Percentiles rank a stretch among this genome's conserved stretches.
phyloP scores from a whole-genome alignment of 2,888 invertebrate species.

The Nemapogon koenigi region DNA sequence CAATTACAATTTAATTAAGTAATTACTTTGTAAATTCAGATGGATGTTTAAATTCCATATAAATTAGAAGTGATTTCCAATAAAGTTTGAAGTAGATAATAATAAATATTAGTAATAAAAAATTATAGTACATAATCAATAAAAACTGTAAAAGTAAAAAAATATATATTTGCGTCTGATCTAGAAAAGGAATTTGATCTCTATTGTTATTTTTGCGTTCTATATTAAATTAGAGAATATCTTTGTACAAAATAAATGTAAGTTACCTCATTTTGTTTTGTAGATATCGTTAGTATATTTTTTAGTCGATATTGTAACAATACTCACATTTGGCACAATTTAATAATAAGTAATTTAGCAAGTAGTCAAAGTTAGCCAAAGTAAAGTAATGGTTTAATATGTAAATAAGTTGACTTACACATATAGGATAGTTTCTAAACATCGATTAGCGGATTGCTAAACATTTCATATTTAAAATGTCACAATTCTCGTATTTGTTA shows the following conservation, averaged over 20 bases:
- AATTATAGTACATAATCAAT: too few species aligned
- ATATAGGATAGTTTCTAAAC: too few species aligned
- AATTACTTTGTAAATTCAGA: too few species aligned
- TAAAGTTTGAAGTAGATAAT: too few species aligned
- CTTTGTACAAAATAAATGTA: conserved; percentile 53
- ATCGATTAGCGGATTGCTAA: conserved; percentile 24
- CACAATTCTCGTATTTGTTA: too few species aligned
- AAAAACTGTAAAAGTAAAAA: too few species aligned
- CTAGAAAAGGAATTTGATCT: conserved; percentile 25
- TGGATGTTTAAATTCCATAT: too few species aligned
- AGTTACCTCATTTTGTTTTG: conserved; percentile 34
- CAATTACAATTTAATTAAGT: too few species aligned
- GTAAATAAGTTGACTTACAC: conserved; percentile 56
- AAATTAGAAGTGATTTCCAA: too few species aligned
- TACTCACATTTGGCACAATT: conserved; percentile 43
- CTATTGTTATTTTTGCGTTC: conserved; percentile 33
- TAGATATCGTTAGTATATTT: conserved; percentile 32
- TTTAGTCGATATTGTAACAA: conserved; percentile 16
- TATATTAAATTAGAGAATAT: conserved; percentile 30
- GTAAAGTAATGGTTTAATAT: conserved; percentile 34
- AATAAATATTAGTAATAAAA: too few species aligned
- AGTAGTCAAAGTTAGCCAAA: conserved; percentile 62
- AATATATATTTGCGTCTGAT: conserved; percentile 16
- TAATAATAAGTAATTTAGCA: conserved; percentile 50
- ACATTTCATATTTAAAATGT: too few species aligned